Conservation (phyloP, 2,113 vertebrate genomes). For the Calypte anna region DNA sequence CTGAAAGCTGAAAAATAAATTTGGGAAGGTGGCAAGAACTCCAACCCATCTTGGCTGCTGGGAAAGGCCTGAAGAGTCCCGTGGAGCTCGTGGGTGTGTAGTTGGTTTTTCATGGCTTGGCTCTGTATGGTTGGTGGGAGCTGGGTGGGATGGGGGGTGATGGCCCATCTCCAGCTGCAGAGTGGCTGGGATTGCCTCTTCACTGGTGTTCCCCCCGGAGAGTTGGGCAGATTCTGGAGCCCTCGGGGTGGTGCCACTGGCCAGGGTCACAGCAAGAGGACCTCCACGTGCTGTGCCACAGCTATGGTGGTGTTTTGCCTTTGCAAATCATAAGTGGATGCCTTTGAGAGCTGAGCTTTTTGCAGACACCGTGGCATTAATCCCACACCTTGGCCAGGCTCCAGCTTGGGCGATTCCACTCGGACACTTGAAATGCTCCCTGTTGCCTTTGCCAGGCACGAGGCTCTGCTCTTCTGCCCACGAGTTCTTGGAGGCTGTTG, state of each 20-base stretch:
- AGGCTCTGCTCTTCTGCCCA: neutral
- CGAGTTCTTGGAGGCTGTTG: neutral
- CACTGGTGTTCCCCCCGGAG: no score
- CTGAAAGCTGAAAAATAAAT: neutral
- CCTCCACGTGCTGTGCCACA: neutral
- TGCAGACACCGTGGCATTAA: neutral
- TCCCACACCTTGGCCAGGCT: slow-evolving; percentile 12
- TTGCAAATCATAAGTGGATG: neutral
- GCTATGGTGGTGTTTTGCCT: neutral
- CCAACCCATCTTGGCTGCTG: rapidly evolving
- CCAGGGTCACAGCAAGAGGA: neutral
- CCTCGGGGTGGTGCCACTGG: rapidly evolving
- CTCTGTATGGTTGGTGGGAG: neutral
- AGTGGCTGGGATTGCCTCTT: neutral
- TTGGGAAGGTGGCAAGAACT: neutral
- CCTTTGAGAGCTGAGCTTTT: neutral
- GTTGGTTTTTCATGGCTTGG: neutral
- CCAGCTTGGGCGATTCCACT: slow-evolving; percentile 38
- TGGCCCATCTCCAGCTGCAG: neutral
- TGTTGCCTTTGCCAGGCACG: neutral
- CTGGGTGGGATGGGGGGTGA: rapidly evolving
- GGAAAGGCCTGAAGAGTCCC: neutral
- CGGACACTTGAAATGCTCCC: neutral
- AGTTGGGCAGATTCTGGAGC: neutral
- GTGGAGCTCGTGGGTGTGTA: neutral